Conservation (phyloP, 2,797 vertebrate species). For the Cossypha polioptera region DNA sequence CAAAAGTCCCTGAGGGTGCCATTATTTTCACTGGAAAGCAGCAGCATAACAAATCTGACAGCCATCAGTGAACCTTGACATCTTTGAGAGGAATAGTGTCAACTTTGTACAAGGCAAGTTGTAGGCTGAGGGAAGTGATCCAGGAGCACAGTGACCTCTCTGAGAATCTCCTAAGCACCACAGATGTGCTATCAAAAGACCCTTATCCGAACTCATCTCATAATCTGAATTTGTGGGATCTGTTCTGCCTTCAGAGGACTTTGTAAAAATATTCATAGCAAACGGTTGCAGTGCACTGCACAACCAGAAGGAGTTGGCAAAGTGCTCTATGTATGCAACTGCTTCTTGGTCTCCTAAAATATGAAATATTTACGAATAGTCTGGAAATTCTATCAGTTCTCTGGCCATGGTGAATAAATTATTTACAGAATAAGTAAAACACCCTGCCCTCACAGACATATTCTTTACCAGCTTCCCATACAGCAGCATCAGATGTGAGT, state of each 20-base stretch:
- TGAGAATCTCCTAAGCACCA: not conserved
- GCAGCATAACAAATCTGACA: not conserved
- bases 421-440: not conserved
- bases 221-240: not conserved
- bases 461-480: not conserved
- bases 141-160: not conserved
- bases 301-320: not conserved
- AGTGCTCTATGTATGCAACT: not conserved
- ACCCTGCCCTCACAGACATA: not conserved
- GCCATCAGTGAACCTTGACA: not conserved
- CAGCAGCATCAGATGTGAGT: not conserved
- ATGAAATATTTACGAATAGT: not conserved
- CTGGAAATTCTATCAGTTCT: not conserved
- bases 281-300: not conserved
- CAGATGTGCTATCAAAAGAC: not conserved
- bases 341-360: not conserved
- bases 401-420: not conserved
- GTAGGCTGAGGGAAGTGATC: not conserved
- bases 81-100: not conserved
- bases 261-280: not conserved
- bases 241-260: not conserved
- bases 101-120: rapidly evolving
- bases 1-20: not conserved
- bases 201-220: not conserved
- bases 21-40: not conserved